Evolutionary conservation across 1,140 invertebrate species (phyloP).

Genomic region (Drosophila sproati): DNA sequence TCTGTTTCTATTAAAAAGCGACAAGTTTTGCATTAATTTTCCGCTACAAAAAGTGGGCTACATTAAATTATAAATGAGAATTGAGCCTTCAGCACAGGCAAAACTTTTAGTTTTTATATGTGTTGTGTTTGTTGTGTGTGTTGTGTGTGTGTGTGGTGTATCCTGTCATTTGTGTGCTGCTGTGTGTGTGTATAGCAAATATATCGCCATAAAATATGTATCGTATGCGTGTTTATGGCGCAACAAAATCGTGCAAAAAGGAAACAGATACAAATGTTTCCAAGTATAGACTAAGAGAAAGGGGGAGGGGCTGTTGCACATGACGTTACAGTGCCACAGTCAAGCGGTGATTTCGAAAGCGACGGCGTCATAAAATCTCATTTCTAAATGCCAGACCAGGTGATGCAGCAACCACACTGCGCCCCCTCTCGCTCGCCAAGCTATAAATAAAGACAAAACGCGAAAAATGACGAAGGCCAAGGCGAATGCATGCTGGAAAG

Average conservation of each 20-base stretch:
- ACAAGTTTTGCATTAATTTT: background rate
- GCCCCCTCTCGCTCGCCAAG: background rate
- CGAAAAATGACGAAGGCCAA: slow-evolving; percentile 37
- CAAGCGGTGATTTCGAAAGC: slow-evolving; percentile 37
- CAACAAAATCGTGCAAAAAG: slow-evolving; percentile 35
- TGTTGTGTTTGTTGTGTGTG: slow-evolving; percentile 11
- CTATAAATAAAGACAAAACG: slow-evolving; percentile 37
- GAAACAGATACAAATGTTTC: slow-evolving; percentile 42
- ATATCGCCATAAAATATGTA: slow-evolving; percentile 70
- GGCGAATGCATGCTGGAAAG: slow-evolving; percentile 30
- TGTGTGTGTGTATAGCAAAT: slow-evolving; percentile 46
- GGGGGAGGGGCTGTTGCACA: background rate
- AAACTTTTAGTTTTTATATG: slow-evolving; percentile 23
- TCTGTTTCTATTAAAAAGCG: too few relatives aligned
- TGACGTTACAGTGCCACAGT: slow-evolving; percentile 11
- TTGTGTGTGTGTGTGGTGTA: slow-evolving; percentile 21
- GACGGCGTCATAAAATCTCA: slow-evolving; percentile 46
- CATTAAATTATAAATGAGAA: slow-evolving; percentile 23
- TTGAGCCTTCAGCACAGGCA: slow-evolving; percentile 2
- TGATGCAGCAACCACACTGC: slow-evolving; percentile 1
- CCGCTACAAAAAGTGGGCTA: slow-evolving; percentile 15
- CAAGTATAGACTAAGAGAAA: background rate
- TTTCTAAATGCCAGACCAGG: slow-evolving; percentile 58
- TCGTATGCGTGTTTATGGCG: slow-evolving; percentile 64
- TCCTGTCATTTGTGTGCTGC: background rate